Conservation (phyloP, 2,113 vertebrate species). For the Lipophrys pholis region DNA sequence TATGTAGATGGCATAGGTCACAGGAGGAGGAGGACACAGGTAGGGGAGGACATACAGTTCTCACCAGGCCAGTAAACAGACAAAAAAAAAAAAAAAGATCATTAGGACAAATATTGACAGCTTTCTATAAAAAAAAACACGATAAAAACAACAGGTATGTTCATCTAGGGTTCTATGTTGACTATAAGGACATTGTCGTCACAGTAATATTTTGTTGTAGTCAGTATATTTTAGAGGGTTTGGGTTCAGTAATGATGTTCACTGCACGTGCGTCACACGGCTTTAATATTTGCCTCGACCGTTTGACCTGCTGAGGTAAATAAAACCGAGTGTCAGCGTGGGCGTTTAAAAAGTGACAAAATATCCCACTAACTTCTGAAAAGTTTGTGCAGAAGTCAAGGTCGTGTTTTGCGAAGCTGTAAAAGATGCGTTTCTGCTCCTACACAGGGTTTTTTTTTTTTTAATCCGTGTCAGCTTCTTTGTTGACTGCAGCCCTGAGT, state of each 20-base stretch:
- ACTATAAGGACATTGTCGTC: no score
- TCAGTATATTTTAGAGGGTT: background rate
- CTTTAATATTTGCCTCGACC: background rate
- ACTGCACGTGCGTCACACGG: background rate
- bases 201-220: no score
- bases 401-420: conserved; percentile 11
- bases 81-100: no score
- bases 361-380: conserved; percentile 13
- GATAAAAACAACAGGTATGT: no score
- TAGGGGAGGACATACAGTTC: no score
- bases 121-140: no score
- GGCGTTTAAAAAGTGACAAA: conserved; percentile 22
- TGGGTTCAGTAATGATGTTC: background rate
- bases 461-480: conserved; percentile 35
- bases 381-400: conserved; percentile 17
- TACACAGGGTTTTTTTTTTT: conserved; percentile 29
- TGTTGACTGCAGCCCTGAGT: conserved; percentile 50
- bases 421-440: conserved; percentile 45
- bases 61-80: no score
- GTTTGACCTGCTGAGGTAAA: conserved; percentile 3
- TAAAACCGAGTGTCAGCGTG: conserved; percentile 1
- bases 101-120: no score
- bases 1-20: no score
- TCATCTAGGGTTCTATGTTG: no score
- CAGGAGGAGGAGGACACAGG: no score